A percentile compares a stretch with the other conserved stretches of the same genome.
Conservation (phyloP, 2,113 vertebrate genomes). For the Xerus inauris region DNA sequence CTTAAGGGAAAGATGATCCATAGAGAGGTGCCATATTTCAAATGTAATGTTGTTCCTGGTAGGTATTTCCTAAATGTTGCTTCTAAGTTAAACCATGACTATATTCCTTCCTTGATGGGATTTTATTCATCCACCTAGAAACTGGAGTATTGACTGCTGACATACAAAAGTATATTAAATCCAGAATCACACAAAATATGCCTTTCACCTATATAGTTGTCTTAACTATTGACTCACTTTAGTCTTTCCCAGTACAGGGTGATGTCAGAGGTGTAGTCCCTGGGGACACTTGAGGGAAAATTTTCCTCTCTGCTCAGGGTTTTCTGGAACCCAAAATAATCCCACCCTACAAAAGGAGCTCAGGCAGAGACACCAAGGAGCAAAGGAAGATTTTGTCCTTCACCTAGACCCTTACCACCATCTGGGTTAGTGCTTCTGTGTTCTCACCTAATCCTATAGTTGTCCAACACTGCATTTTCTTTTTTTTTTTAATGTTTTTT, state of each 20-base stretch:
- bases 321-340: not conserved
- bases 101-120: not conserved
- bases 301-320: not conserved
- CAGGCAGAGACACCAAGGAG: not conserved
- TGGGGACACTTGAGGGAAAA: not conserved
- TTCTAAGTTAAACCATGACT: slow-evolving; percentile 12
- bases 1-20: slow-evolving; percentile 53
- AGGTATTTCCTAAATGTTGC: slow-evolving; percentile 42
- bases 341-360: not conserved
- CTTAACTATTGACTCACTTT: not conserved
- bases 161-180: not conserved
- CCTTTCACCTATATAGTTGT: not conserved
- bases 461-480: not conserved
- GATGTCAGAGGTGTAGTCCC: not conserved
- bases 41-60: not conserved
- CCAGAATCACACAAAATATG: slow-evolving; percentile 1
- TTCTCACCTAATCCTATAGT: not conserved
- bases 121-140: slow-evolving; percentile 41
- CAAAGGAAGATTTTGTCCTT: not conserved
- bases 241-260: not conserved
- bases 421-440: not conserved
- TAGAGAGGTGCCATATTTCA: not conserved
- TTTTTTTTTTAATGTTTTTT: too few relatives aligned
- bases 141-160: slow-evolving; percentile 19
- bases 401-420: not conserved